These are phyloP conservation scores for Microchrysa polita DNA, from an alignment of 2,888 invertebrate species.

Conservation along the genomic window DNA sequence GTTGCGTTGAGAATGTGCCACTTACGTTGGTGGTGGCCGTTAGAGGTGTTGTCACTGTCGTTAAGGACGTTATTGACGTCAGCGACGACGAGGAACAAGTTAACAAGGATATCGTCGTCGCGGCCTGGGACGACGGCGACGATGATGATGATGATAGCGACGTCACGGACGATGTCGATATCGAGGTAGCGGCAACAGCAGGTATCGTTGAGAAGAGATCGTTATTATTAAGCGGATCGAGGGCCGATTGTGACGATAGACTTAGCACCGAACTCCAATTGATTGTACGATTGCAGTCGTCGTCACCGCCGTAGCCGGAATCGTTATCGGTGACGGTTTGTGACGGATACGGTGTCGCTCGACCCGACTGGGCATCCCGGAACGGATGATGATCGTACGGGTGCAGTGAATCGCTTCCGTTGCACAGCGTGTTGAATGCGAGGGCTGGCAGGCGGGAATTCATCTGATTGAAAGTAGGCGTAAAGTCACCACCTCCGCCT, in stretches of 20 bases:
- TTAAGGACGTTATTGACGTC: slow-evolving; percentile 3
- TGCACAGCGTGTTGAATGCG: slow-evolving; percentile 45
- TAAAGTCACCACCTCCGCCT: slow-evolving; percentile 49
- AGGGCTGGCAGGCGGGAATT: slow-evolving; percentile 41
- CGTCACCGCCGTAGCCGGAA: slow-evolving; percentile 81
- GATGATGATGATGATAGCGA: slow-evolving; percentile 45
- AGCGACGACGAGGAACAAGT: slow-evolving; percentile 46
- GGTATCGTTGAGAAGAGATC: slow-evolving; percentile 70
- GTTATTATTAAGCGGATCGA: slow-evolving; percentile 83
- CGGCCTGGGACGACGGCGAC: slow-evolving; percentile 56
- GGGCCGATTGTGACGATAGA: slow-evolving; percentile 84
- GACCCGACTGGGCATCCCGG: slow-evolving; percentile 67
- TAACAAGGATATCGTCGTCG: slow-evolving; percentile 50
- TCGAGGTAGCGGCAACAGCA: slow-evolving; percentile 55
- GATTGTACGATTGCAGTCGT: slow-evolving; percentile 79
- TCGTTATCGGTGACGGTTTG: slow-evolving; percentile 69
- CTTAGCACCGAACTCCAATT: slow-evolving; percentile 93
- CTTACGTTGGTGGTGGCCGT: slow-evolving; percentile 57
- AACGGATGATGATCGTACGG: slow-evolving; percentile 64
- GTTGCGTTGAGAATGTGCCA: slow-evolving; percentile 55
- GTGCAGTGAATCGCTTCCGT: slow-evolving; percentile 56
- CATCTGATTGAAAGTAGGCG: slow-evolving; percentile 36
- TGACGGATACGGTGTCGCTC: slow-evolving; percentile 76
- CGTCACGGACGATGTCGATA: slow-evolving; percentile 51
- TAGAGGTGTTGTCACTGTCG: slow-evolving; percentile 9